phyloP scores from a whole-genome alignment of 2,888 invertebrate species.

The Hedya salicella region DNA sequence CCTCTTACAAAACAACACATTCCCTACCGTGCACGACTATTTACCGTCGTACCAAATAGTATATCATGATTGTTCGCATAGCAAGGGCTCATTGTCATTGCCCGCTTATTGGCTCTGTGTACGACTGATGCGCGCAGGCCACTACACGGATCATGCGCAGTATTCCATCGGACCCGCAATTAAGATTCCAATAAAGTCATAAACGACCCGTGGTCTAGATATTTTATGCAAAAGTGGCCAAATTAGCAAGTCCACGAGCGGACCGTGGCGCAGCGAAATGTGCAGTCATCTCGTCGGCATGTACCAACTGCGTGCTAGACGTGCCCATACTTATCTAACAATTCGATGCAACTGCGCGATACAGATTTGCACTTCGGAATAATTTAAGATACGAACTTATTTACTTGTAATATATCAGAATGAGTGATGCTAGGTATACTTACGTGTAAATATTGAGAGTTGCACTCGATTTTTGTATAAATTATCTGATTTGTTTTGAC shows the following conservation, averaged over 20 bases:
- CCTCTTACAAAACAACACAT: slow-evolving; percentile 44
- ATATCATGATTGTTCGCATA: slow-evolving; percentile 34
- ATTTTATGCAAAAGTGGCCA: slow-evolving; percentile 54
- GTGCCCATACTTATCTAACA: slow-evolving; percentile 53
- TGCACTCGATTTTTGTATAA: too few relatives aligned
- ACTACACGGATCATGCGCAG: slow-evolving; percentile 53
- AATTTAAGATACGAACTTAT: slow-evolving; percentile 9
- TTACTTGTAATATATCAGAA: background rate
- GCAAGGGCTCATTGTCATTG: slow-evolving; percentile 26
- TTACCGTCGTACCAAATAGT: slow-evolving; percentile 19
- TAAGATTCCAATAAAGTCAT: slow-evolving; percentile 51
- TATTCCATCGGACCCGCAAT: slow-evolving; percentile 45
- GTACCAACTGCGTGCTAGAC: slow-evolving; percentile 53
- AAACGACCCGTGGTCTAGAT: slow-evolving; percentile 64
- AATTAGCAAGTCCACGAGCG: slow-evolving; percentile 75
- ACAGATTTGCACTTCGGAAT: slow-evolving; percentile 39
- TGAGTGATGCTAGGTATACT: background rate
- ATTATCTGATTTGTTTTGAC: background rate
- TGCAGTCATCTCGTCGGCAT: slow-evolving; percentile 55
- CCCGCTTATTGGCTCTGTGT: slow-evolving; percentile 5
- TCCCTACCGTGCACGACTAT: slow-evolving; percentile 24
- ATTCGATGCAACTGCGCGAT: slow-evolving; percentile 62
- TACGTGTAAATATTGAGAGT: background rate
- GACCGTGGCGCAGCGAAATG: slow-evolving; percentile 63
- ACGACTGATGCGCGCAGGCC: slow-evolving; percentile 1